Conservation (phyloP, 1,140 invertebrate genomes). For the Brachionus plicatilis region DNA sequence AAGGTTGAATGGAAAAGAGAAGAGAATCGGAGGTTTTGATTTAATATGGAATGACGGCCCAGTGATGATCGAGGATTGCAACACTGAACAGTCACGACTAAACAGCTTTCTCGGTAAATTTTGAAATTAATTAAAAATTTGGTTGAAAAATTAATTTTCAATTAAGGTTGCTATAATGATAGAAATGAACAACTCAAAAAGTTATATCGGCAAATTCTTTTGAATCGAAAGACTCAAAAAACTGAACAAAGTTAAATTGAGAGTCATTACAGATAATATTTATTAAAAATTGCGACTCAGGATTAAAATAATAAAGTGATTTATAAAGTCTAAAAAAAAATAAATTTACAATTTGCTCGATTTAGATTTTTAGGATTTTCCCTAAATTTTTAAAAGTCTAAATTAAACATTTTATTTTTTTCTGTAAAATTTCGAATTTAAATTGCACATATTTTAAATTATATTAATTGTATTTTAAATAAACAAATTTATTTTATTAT, state of each 20-base stretch:
- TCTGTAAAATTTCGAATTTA: no score
- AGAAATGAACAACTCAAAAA: slow-evolving; percentile 41
- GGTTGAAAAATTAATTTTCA: not conserved
- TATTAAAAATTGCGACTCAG: no score
- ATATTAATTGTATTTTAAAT: no score
- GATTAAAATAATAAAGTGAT: no score
- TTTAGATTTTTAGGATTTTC: no score
- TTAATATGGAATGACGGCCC: slow-evolving; percentile 62
- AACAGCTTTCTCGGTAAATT: slow-evolving; percentile 43
- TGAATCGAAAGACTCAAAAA: slow-evolving; percentile 18
- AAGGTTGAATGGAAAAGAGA: slow-evolving; percentile 59
- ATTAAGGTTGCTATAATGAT: slow-evolving; percentile 43
- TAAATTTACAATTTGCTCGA: no score
- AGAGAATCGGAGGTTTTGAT: slow-evolving; percentile 62
- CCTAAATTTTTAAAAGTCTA: no score
- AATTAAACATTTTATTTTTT: no score
- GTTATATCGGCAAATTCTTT: slow-evolving; percentile 36
- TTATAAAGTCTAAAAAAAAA: no score
- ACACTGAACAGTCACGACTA: not conserved
- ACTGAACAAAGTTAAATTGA: not conserved
- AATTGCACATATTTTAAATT: no score
- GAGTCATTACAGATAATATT: not conserved
- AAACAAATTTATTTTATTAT: no score
- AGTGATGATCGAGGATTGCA: slow-evolving; percentile 50
- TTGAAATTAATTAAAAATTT: slow-evolving; percentile 43